Evolutionary conservation across 2,888 invertebrate genomes (phyloP).

Genomic region (Enchytraeus crypticus): DNA sequence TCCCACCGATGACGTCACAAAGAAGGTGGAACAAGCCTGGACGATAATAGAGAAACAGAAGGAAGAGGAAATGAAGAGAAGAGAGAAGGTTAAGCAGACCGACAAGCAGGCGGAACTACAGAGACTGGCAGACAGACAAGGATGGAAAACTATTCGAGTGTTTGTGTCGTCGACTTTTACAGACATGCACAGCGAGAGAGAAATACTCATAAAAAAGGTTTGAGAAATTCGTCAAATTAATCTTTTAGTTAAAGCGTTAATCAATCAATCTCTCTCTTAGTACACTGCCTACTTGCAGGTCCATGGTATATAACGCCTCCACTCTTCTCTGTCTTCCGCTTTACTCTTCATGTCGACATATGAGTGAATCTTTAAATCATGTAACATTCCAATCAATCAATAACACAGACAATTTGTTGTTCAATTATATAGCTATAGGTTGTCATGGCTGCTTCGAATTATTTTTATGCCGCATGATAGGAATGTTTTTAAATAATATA

Average conservation of each 20-base stretch:
- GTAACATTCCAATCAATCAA: not conserved
- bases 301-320: no score
- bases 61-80: not conserved
- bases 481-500: no score
- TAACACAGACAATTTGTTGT: no score
- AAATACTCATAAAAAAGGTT: conserved; percentile 45
- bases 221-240: not conserved
- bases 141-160: conserved; percentile 40
- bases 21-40: not conserved
- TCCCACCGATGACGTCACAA: not conserved
- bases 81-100: not conserved
- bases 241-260: not conserved
- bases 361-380: no score
- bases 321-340: no score
- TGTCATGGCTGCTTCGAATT: no score
- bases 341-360: no score
- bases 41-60: not conserved
- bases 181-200: conserved; percentile 45
- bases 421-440: no score
- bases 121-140: not conserved
- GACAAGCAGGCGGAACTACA: not conserved
- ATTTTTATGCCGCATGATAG: no score
- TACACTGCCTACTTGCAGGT: no score
- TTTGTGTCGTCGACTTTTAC: conserved; percentile 48
- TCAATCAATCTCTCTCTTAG: no score